Evolutionary conservation across 2,113 vertebrate species (phyloP).

Genomic region (Tonatia bakeri): DNA sequence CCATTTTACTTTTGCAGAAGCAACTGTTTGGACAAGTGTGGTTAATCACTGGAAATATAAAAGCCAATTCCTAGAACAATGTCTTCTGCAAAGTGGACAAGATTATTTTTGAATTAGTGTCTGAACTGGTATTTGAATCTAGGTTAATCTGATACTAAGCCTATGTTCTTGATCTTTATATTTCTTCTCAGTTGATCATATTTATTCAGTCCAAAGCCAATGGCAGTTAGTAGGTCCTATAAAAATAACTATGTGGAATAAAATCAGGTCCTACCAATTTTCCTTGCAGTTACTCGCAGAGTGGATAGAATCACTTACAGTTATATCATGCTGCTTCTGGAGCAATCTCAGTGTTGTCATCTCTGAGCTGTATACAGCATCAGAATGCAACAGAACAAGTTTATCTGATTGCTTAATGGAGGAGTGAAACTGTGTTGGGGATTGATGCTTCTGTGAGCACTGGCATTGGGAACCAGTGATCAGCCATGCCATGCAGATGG

Average conservation of each 20-base stretch:
- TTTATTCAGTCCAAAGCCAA: background rate
- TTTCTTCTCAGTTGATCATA: background rate
- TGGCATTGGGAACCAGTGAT: background rate
- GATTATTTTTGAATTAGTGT: background rate
- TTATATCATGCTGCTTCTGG: background rate
- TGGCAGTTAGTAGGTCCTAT: background rate
- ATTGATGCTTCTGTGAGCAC: background rate
- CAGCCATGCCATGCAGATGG: background rate
- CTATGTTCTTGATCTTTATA: background rate
- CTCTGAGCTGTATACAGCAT: background rate
- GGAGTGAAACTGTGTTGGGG: background rate
- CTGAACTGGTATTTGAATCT: background rate
- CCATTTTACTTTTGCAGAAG: slow-evolving; percentile 1
- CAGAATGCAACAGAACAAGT: background rate
- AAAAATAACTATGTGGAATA: background rate
- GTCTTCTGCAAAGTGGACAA: background rate
- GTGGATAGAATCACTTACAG: background rate
- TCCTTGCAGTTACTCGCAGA: background rate
- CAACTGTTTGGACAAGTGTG: background rate
- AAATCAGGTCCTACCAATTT: background rate
- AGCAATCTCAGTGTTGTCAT: background rate
- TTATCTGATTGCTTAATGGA: background rate
- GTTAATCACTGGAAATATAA: background rate
- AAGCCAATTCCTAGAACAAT: background rate
- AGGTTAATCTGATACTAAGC: background rate